A percentile compares a stretch with the other conserved stretches of the same genome.
Evolutionary conservation across 1,140 invertebrate genomes (phyloP).

Genomic region (Solen grandis): DNA sequence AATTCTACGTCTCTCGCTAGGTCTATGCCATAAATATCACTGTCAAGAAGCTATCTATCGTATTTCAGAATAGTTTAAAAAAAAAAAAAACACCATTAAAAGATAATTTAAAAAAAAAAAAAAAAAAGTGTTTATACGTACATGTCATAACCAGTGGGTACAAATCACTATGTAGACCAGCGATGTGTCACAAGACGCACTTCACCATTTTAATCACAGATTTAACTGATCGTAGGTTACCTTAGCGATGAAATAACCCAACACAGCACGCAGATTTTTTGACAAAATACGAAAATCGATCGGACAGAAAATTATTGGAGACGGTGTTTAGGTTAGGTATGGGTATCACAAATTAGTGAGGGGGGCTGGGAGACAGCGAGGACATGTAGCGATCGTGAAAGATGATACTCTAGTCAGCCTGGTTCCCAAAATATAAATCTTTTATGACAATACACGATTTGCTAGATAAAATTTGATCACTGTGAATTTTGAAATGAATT

Average conservation of each 20-base stretch:
- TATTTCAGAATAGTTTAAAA: no score
- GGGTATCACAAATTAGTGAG: no score
- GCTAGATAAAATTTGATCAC: slow-evolving; percentile 58
- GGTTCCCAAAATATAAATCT: slow-evolving; percentile 52
- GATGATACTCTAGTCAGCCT: slow-evolving; percentile 21
- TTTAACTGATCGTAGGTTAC: slow-evolving; percentile 18
- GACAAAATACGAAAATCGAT: slow-evolving; percentile 51
- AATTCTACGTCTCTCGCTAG: no score
- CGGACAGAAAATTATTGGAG: slow-evolving; percentile 50
- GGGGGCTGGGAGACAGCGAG: no score
- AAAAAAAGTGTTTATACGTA: neutral
- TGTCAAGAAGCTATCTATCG: no score
- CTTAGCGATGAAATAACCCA: slow-evolving; percentile 41
- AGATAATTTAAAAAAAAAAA: neutral
- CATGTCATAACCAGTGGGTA: no score
- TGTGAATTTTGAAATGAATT: slow-evolving; percentile 54
- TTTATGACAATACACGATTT: slow-evolving; percentile 58
- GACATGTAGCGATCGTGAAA: no score
- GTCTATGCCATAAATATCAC: no score
- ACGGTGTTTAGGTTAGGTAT: no score
- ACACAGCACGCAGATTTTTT: slow-evolving; percentile 33
- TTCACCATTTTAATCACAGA: no score
- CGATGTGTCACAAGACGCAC: no score
- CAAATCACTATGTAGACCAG: no score
- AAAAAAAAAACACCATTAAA: neutral